Conservation (phyloP, 2,113 vertebrate species). For the Hypomesus transpacificus region DNA sequence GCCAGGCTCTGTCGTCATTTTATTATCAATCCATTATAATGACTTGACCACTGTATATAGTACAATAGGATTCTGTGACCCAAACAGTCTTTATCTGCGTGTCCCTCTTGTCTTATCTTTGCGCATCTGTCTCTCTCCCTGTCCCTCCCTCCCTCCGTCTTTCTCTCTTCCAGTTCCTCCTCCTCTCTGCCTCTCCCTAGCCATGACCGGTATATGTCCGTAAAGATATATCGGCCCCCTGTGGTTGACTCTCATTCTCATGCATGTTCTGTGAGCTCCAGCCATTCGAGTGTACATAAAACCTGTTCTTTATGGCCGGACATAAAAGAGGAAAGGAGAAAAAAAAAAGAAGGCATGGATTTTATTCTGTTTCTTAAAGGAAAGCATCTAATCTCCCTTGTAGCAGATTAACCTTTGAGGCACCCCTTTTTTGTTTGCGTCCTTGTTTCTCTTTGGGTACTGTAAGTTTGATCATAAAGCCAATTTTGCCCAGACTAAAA, state of each 20-base stretch:
- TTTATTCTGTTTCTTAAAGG: constrained; percentile 63
- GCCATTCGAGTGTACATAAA: constrained; percentile 74
- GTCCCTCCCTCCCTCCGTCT: neutral
- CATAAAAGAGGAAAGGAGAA: constrained; percentile 65
- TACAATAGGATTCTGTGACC: neutral
- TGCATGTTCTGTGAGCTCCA: constrained; percentile 67
- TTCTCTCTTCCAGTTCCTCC: constrained; percentile 10
- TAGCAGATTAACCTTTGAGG: constrained; percentile 64
- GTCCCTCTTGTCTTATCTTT: constrained; percentile 22
- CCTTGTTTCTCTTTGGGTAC: constrained; percentile 49
- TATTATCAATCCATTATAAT: constrained; percentile 30
- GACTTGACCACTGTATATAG: neutral
- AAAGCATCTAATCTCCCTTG: constrained; percentile 62
- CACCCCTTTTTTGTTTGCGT: constrained; percentile 43
- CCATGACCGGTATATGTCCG: constrained; percentile 60
- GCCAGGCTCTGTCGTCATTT: neutral
- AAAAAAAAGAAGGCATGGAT: constrained; percentile 57
- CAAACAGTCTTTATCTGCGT: constrained; percentile 24
- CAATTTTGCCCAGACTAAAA: constrained; percentile 56
- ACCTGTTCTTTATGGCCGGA: constrained; percentile 67
- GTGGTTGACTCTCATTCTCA: constrained; percentile 66
- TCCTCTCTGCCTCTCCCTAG: constrained; percentile 19
- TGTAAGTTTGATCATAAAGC: constrained; percentile 56
- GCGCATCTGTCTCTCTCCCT: constrained; percentile 24
- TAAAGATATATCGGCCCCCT: constrained; percentile 63